Evolutionary conservation across 2,797 vertebrate species (phyloP).

Genomic region (Eurystomus glaucurus): DNA sequence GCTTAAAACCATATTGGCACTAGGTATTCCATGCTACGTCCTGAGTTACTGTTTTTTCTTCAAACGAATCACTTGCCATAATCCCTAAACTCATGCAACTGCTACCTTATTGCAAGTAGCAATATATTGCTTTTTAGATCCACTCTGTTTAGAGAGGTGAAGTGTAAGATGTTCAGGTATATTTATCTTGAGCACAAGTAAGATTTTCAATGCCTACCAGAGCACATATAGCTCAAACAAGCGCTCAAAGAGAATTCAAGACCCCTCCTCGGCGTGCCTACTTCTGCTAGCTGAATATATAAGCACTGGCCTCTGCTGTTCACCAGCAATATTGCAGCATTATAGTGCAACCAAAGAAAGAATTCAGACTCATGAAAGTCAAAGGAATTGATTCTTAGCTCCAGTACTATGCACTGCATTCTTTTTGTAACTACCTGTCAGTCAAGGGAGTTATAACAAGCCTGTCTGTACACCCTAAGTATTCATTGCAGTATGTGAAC

Average conservation of each 20-base stretch:
- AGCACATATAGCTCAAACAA: neutral
- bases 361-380: neutral
- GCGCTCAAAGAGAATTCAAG: neutral
- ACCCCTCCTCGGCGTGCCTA: neutral
- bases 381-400: neutral
- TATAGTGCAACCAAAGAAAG: neutral
- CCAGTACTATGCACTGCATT: neutral
- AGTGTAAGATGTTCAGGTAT: neutral
- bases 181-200: neutral
- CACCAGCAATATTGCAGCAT: neutral
- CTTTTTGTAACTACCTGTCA: conserved; percentile 82
- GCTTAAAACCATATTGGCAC: neutral
- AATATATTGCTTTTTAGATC: neutral
- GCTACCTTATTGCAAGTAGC: neutral
- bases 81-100: neutral
- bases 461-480: conserved; percentile 90
- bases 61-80: neutral
- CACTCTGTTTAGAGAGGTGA: neutral
- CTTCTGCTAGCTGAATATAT: neutral
- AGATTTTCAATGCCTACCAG: neutral
- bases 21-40: neutral
- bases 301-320: conserved; percentile 64
- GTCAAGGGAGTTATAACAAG: conserved; percentile 91
- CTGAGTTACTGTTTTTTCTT: neutral
- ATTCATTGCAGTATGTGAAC: conserved; percentile 91